Percentiles rank a stretch among this genome's conserved stretches.
Evolutionary conservation across 2,888 invertebrate species (phyloP).

Genomic region (Camponotus fellah): DNA sequence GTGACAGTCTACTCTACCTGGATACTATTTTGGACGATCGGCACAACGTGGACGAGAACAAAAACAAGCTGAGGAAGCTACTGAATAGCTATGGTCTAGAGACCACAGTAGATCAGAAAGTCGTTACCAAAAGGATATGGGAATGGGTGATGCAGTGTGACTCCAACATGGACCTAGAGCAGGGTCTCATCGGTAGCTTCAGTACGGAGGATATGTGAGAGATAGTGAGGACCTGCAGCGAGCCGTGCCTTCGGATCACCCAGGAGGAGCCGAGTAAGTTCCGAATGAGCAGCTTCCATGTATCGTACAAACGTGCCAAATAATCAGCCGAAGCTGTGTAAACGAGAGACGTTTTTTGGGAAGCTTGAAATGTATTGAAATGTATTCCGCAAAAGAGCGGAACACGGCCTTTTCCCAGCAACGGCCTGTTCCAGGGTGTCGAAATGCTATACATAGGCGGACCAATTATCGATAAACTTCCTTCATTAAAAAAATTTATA

Average conservation of each 20-base stretch:
- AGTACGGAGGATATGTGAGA: constrained; percentile 81
- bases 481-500: constrained; percentile 7
- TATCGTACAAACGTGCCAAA: constrained; percentile 52
- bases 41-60: constrained; percentile 87
- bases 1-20: constrained; percentile 87
- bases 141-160: constrained; percentile 90
- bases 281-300: constrained; percentile 69
- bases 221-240: constrained; percentile 79
- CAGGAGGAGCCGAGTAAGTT: constrained; percentile 68
- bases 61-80: constrained; percentile 87
- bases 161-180: constrained; percentile 78
- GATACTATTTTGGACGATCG: constrained; percentile 86
- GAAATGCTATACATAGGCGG: constrained; percentile 61
- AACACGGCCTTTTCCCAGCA: neutral
- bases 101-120: constrained; percentile 89
- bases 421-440: constrained; percentile 24
- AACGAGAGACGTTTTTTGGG: constrained; percentile 11
- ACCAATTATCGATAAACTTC: constrained; percentile 68
- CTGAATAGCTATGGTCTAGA: constrained; percentile 89
- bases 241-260: constrained; percentile 76
- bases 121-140: constrained; percentile 89
- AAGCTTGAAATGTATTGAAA: neutral
- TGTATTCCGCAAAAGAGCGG: neutral
- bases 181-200: constrained; percentile 75
- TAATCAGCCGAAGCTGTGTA: constrained; percentile 25